phyloP scores from a whole-genome alignment of 1,140 invertebrate species.

The Bombus ignitus region DNA sequence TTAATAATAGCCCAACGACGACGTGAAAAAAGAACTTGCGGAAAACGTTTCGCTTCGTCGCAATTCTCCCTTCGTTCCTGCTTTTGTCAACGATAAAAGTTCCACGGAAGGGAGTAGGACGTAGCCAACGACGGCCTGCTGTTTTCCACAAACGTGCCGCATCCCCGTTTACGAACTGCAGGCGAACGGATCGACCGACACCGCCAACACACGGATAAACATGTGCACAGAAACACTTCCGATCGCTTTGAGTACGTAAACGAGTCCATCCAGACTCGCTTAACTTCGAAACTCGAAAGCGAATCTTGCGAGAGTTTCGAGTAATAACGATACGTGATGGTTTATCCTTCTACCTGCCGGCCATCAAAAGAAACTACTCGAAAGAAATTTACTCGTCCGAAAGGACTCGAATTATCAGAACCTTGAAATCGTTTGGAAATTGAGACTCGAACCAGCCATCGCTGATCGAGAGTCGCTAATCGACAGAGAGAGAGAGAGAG shows the following conservation, averaged over 20 bases:
- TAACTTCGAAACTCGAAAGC: too few species aligned
- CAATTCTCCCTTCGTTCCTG: background rate
- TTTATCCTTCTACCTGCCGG: too few species aligned
- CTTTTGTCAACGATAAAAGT: background rate
- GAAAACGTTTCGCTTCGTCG: background rate
- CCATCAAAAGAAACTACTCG: too few species aligned
- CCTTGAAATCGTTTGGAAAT: background rate
- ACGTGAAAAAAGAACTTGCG: background rate
- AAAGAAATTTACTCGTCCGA: too few species aligned
- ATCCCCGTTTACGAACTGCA: too few species aligned
- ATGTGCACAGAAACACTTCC: too few species aligned
- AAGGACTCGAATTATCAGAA: too few species aligned
- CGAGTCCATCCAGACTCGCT: too few species aligned
- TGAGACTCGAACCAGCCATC: background rate
- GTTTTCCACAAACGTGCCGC: background rate
- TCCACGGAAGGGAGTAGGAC: background rate
- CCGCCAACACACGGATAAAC: too few species aligned
- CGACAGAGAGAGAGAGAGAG: background rate
- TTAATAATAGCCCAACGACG: background rate
- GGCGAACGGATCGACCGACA: background rate
- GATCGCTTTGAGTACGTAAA: too few species aligned
- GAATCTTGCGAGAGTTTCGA: too few species aligned
- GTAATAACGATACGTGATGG: too few species aligned
- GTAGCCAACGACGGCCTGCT: background rate
- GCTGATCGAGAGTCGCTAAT: background rate